A percentile compares a stretch with the other conserved stretches of the same genome.
These are phyloP conservation scores for Cyclopterus lumpus DNA, from an alignment of 2,797 vertebrate species.

Conservation along the genomic window DNA sequence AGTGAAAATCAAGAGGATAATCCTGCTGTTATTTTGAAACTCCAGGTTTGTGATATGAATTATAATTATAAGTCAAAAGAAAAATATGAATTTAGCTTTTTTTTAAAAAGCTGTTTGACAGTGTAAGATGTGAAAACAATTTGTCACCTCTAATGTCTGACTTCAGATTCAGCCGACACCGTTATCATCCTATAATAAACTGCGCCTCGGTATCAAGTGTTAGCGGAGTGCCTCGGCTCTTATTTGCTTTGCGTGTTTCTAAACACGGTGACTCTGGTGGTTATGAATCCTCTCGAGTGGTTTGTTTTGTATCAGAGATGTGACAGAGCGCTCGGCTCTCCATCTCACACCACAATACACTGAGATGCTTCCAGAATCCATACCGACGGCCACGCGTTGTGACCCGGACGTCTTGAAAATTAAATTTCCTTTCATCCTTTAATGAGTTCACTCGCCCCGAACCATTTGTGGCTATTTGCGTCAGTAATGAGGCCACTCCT, in stretches of 20 bases:
- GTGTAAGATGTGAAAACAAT: background rate
- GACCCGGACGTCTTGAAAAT: conserved; percentile 25
- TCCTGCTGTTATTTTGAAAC: background rate
- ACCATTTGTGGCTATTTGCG: too few relatives aligned
- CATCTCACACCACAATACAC: conserved; percentile 24
- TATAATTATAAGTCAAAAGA: too few relatives aligned
- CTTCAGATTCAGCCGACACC: too few relatives aligned
- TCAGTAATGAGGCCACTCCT: too few relatives aligned
- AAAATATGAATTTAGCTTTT: background rate
- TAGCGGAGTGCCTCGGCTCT: background rate
- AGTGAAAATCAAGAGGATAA: background rate
- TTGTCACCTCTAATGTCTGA: too few relatives aligned
- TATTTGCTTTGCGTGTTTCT: conserved; percentile 21
- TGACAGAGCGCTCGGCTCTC: conserved; percentile 42
- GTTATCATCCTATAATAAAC: background rate
- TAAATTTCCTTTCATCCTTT: too few relatives aligned
- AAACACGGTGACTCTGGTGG: conserved; percentile 7
- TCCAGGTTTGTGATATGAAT: background rate
- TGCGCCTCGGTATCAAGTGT: background rate
- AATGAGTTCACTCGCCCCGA: too few relatives aligned
- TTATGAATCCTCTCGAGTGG: conserved; percentile 40
- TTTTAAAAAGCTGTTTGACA: background rate
- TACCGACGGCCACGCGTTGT: conserved; percentile 19
- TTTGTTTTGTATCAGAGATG: conserved; percentile 57
- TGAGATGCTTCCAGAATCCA: conserved; percentile 38